phyloP scores from a whole-genome alignment of 2,888 invertebrate species.

The Tenthredo distinguenda region DNA sequence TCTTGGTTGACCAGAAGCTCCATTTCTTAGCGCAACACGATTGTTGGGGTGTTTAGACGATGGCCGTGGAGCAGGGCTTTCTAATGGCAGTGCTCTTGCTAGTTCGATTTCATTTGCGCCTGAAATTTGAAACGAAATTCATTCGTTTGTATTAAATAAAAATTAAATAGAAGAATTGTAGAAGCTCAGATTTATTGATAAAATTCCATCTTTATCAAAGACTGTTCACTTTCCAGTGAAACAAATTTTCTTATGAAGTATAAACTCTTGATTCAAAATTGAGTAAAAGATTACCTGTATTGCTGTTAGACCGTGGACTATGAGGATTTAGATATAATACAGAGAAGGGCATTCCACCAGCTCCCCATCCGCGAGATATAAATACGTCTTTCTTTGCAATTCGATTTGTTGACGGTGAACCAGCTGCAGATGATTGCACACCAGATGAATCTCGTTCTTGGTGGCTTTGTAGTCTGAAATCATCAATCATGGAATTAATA shows the following conservation, averaged over 20 bases:
- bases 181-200: neutral
- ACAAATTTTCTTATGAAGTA: neutral
- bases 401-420: constrained; percentile 40
- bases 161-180: neutral
- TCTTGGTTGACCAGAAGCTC: constrained; percentile 64
- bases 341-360: constrained; percentile 80
- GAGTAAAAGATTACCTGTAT: neutral
- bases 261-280: neutral
- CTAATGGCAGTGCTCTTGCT: constrained; percentile 44
- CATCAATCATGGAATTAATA: neutral
- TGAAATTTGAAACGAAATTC: neutral
- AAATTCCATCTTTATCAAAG: neutral
- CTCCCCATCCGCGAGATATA: constrained; percentile 79
- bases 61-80: constrained; percentile 20
- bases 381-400: constrained; percentile 77
- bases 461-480: constrained; percentile 38
- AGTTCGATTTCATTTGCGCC: constrained; percentile 14
- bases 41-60: constrained; percentile 60
- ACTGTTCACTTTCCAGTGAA: neutral
- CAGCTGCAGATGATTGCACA: constrained; percentile 18
- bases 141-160: neutral
- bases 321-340: constrained; percentile 78
- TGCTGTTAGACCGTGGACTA: constrained; percentile 60
- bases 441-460: neutral
- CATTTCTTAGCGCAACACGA: constrained; percentile 66